Evolutionary conservation across 2,888 invertebrate genomes (phyloP).

Genomic region (Siphlonurus alternatus): DNA sequence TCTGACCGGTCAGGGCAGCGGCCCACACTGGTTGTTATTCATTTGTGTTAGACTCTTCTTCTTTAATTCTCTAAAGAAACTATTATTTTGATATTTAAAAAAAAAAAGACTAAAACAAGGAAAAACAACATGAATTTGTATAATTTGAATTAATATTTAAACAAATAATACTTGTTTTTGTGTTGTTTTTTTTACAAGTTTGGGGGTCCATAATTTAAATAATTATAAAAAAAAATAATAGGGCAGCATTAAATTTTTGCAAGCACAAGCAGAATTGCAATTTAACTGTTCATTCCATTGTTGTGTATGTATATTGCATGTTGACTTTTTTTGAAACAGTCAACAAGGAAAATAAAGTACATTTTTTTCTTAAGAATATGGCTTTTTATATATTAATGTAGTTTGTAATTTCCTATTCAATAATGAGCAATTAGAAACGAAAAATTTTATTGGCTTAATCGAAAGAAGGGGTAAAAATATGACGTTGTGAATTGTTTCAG

Average conservation of each 20-base stretch:
- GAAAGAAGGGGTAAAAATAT: no score
- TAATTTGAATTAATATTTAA: not conserved
- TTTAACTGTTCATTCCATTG: not conserved
- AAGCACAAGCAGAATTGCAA: not conserved
- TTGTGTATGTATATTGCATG: slow-evolving; percentile 7
- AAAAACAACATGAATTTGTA: not conserved
- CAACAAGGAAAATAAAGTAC: not conserved
- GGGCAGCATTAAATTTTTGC: no score
- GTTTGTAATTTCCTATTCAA: no score
- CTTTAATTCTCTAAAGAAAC: not conserved
- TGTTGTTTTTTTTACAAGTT: not conserved
- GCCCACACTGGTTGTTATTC: not conserved
- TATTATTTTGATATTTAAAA: not conserved
- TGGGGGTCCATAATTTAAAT: not conserved
- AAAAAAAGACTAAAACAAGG: not conserved
- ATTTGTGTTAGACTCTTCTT: not conserved
- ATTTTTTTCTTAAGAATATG: not conserved
- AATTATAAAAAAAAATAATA: not conserved
- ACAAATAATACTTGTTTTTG: no score
- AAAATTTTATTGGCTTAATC: no score
- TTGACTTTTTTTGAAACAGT: slow-evolving; percentile 1
- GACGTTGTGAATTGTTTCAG: no score
- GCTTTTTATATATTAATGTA: no score
- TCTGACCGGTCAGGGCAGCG: no score
- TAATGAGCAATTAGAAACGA: no score